Conservation (phyloP, 2,888 invertebrate genomes). For the Allygus modestus region DNA sequence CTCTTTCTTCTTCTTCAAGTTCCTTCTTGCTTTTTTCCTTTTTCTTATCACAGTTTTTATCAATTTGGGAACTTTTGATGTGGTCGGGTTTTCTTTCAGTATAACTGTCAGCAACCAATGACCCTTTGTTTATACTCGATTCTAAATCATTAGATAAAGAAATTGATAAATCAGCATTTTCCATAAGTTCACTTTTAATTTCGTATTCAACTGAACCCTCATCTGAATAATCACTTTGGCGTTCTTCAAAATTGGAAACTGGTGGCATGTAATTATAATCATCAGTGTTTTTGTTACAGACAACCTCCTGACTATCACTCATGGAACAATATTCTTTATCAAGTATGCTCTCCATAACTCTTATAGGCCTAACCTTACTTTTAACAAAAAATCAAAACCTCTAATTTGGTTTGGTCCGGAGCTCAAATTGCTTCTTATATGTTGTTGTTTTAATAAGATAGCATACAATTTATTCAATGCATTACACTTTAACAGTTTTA, state of each 20-base stretch:
- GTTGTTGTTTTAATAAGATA: no score
- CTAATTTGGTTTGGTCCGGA: no score
- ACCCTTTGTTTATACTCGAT: background rate
- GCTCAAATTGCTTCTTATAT: no score
- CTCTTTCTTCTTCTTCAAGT: conserved; percentile 94
- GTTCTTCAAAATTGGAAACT: conserved; percentile 45
- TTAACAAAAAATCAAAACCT: background rate
- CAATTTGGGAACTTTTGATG: background rate
- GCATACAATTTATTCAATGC: no score
- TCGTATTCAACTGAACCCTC: conserved; percentile 49
- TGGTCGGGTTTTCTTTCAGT: background rate
- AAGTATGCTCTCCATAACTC: conserved; percentile 27
- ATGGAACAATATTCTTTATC: conserved; percentile 42
- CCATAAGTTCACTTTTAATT: conserved; percentile 36
- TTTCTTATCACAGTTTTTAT: conserved; percentile 74
- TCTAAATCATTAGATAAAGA: background rate
- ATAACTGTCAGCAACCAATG: conserved; percentile 2
- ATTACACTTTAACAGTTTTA: no score
- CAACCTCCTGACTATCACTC: conserved; percentile 47
- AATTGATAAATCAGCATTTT: conserved; percentile 20
- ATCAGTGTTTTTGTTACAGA: background rate
- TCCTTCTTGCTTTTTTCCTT: conserved; percentile 85
- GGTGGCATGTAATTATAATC: conserved; percentile 46
- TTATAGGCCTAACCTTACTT: background rate
- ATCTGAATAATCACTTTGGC: conserved; percentile 45